These are phyloP conservation scores for Takifugu flavidus DNA, from an alignment of 2,113 vertebrate species.

Conservation along the genomic window DNA sequence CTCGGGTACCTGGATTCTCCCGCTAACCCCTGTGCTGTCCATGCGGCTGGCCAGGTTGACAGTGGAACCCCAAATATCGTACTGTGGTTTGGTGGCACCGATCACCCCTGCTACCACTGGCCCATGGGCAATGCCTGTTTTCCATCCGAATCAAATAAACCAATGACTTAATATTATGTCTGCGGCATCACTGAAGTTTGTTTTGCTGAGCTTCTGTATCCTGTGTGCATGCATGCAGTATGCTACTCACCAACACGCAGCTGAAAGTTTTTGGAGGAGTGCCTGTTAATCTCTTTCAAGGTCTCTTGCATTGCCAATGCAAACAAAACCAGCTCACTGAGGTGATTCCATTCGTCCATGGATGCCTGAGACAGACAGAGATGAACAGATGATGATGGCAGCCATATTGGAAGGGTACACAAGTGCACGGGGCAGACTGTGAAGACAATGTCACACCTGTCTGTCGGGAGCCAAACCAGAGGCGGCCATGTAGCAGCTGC, in stretches of 20 bases:
- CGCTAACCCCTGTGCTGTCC: conserved; percentile 90
- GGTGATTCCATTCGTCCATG: conserved; percentile 88
- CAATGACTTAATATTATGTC: neutral
- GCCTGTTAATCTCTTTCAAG: conserved; percentile 90
- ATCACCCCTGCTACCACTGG: conserved; percentile 91
- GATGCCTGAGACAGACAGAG: conserved; percentile 66
- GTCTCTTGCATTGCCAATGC: conserved; percentile 91
- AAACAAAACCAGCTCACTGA: conserved; percentile 93
- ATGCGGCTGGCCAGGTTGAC: conserved; percentile 95
- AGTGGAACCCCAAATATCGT: conserved; percentile 93
- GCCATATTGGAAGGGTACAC: neutral
- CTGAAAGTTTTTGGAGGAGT: conserved; percentile 87
- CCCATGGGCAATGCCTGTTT: conserved; percentile 88
- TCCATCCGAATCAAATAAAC: neutral
- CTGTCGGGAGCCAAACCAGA: conserved; percentile 92
- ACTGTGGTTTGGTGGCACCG: conserved; percentile 87
- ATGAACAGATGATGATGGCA: neutral
- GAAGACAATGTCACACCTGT: conserved; percentile 74
- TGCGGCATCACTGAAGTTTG: neutral
- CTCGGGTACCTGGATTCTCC: conserved; percentile 92
- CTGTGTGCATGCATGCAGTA: neutral
- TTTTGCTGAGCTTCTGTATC: no score
- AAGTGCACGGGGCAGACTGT: neutral
- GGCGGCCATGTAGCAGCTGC: conserved; percentile 95
- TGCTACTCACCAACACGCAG: conserved; percentile 87